Percentiles rank a stretch among this genome's conserved stretches.
Evolutionary conservation across 2,113 vertebrate genomes (phyloP).

Genomic region (Struthidea cinerea): DNA sequence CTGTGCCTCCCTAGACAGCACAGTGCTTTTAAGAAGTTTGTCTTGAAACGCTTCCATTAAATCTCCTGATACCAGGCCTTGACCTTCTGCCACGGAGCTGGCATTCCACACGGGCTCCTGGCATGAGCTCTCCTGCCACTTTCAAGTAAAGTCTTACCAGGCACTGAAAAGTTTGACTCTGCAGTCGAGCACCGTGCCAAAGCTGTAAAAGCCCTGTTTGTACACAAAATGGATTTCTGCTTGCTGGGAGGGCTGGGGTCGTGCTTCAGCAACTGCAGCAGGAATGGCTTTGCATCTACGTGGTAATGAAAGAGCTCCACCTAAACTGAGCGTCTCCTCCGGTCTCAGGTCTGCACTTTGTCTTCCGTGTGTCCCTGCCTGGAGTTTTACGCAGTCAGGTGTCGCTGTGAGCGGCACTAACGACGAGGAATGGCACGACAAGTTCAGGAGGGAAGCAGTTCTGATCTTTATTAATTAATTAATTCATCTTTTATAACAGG

Average conservation of each 20-base stretch:
- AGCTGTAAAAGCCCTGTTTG: slow-evolving; percentile 13
- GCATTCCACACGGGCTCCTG: background rate
- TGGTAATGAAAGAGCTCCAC: background rate
- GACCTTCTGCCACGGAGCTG: slow-evolving; percentile 30
- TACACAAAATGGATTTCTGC: background rate
- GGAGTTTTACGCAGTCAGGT: background rate
- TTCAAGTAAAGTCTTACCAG: slow-evolving; percentile 22
- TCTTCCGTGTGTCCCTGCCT: background rate
- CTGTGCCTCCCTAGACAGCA: background rate
- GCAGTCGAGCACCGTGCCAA: background rate
- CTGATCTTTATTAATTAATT: too few species aligned
- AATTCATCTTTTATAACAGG: too few species aligned
- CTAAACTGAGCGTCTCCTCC: rapidly evolving
- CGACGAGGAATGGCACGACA: too few species aligned
- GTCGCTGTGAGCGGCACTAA: too few species aligned
- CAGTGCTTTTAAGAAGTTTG: background rate
- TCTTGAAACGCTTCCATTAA: background rate
- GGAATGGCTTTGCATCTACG: background rate
- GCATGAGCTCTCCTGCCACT: background rate
- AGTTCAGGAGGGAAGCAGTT: too few species aligned
- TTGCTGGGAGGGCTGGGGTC: background rate
- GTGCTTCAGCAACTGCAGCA: background rate
- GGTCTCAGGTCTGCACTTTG: background rate
- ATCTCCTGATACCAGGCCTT: background rate
- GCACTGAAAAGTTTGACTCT: background rate